Evolutionary conservation across 2,797 vertebrate genomes (phyloP), one percentile per base, ranked within the genome.

Genomic region (Chanos chanos): DNA sequence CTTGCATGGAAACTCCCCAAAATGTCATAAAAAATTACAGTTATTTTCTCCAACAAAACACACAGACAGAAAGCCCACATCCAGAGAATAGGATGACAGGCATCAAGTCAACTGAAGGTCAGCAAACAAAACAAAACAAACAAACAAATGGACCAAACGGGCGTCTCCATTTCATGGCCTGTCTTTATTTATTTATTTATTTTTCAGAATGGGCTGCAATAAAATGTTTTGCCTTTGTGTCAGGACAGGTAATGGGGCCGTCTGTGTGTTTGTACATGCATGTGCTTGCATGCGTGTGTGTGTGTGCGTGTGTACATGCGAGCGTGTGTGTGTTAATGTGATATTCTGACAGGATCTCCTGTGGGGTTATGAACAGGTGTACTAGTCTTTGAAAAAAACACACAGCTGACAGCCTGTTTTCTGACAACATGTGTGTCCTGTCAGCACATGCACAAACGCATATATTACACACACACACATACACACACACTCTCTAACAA

Each of bases 361-460:
- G 49, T 36, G 60, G 31, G 31, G n/a, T n/a, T n/a, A 58, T 37
- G 68, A 69, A 64, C 72, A 74, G 64, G 67, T 74, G 67, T 64
- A 74, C 51, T 67, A 70, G 64, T 74, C 72, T 64, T 52, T 64
- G 67, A 61, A 57, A 65, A n/a, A 70, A 58, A 74, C 55, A 64
- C 45, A 64, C 64, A 61, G 60, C 57, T 67, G 67, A 70, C 49
- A 33, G 30, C 19, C 9, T 33, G 31, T 33, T 50, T 49, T 54
- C 30, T 33, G 53, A 53, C 40, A 24, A 33, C 60, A 68, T 40
- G 60, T 60, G 52, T 47, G 54, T 52, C 63, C 60, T 64, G 48
- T 63, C 62, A 61, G 30, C 56, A 43, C 25, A 37, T 28, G 60
- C 13, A 39, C 37, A 66, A 39, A 27, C 30, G 53, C 48, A 25